These are phyloP conservation scores for Leptobrachium ailaonicum DNA, from an alignment of 2,113 vertebrate genomes.

Conservation along the genomic window DNA sequence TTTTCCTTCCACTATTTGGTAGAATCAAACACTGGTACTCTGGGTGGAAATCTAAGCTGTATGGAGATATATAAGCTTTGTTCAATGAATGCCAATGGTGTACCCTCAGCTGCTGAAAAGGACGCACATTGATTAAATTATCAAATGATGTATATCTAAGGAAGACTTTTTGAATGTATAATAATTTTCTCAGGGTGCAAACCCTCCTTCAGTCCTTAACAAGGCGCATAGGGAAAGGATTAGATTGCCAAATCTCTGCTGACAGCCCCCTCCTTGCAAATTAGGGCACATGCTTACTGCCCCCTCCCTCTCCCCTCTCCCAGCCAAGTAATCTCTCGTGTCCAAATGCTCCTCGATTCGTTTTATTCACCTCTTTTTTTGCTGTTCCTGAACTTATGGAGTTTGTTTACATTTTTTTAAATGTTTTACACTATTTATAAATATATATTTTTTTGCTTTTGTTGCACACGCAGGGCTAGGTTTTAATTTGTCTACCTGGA, in stretches of 20 bases:
- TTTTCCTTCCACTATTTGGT: slow-evolving; percentile 5
- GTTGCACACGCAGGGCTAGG: slow-evolving; percentile 35
- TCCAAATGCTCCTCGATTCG: slow-evolving; percentile 2
- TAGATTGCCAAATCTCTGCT: slow-evolving; percentile 68
- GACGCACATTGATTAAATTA: slow-evolving; percentile 82
- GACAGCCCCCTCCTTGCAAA: slow-evolving; percentile 73
- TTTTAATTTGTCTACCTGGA: slow-evolving; percentile 35
- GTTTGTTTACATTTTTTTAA: slow-evolving; percentile 1
- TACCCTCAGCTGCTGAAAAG: slow-evolving; percentile 68
- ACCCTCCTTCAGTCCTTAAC: slow-evolving; percentile 85
- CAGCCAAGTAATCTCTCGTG: slow-evolving; percentile 44
- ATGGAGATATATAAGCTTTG: slow-evolving; percentile 73
- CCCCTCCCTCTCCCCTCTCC: not conserved
- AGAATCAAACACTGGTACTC: slow-evolving; percentile 44
- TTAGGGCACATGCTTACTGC: slow-evolving; percentile 61
- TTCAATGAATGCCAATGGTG: slow-evolving; percentile 64
- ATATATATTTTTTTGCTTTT: slow-evolving; percentile 28
- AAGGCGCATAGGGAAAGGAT: slow-evolving; percentile 95
- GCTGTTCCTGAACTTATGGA: slow-evolving; percentile 37
- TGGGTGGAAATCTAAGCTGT: slow-evolving; percentile 26
- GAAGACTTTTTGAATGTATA: slow-evolving; percentile 84
- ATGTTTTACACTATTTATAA: slow-evolving; percentile 41
- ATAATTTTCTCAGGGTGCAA: slow-evolving; percentile 67
- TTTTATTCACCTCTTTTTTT: slow-evolving; percentile 45
- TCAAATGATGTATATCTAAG: slow-evolving; percentile 84